Percentiles rank a stretch among this genome's conserved stretches.
phyloP scores from a whole-genome alignment of 2,113 vertebrate species.

The Tupaia chinensis region DNA sequence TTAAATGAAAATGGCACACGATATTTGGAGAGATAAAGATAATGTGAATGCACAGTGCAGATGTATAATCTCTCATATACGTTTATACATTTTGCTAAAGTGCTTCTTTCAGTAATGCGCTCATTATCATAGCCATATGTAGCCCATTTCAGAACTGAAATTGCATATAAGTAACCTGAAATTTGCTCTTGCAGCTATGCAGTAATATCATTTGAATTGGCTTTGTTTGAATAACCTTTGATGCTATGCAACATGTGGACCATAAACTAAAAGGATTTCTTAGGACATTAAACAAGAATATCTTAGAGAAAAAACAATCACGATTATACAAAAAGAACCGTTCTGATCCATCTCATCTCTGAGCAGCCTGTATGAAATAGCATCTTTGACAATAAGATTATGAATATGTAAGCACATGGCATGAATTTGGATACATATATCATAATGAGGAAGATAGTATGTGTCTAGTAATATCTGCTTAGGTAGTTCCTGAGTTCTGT shows the following conservation, averaged over 20 bases:
- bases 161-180: conserved; percentile 79
- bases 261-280: conserved; percentile 60
- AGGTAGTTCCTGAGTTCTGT: background rate
- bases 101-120: conserved; percentile 67
- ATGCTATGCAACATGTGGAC: conserved; percentile 70
- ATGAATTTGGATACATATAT: conserved; percentile 26
- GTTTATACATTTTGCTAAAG: conserved; percentile 63
- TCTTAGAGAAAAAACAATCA: conserved; percentile 41
- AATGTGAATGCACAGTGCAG: background rate
- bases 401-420: background rate
- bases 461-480: background rate
- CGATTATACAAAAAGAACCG: conserved; percentile 18
- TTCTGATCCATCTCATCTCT: background rate
- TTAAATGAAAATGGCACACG: conserved; percentile 30
- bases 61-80: conserved; percentile 50
- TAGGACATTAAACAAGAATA: conserved; percentile 31
- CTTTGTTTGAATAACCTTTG: conserved; percentile 86
- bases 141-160: conserved; percentile 75
- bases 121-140: conserved; percentile 64
- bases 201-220: conserved; percentile 78
- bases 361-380: conserved; percentile 20
- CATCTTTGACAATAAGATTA: conserved; percentile 46
- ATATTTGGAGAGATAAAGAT: conserved; percentile 53
- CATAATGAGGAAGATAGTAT: background rate
- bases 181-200: conserved; percentile 73